Evolutionary conservation across 2,113 vertebrate species (phyloP).

Genomic region (Psittacus erithacus): DNA sequence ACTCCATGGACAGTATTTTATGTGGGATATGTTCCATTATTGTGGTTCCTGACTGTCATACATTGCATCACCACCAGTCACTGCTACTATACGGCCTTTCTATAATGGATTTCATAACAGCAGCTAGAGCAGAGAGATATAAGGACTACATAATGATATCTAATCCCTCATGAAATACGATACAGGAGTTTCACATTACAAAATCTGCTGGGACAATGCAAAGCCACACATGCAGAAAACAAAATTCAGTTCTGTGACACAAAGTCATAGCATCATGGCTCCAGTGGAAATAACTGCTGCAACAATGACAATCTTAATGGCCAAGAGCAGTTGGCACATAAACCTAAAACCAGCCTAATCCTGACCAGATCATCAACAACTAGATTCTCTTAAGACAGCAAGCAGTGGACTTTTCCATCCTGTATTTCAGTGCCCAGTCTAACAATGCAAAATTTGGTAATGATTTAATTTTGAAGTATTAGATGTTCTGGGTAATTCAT

Average conservation of each 20-base stretch:
- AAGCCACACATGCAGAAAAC: conserved; percentile 42
- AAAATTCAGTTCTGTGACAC: conserved; percentile 27
- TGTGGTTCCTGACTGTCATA: background rate
- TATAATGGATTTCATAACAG: background rate
- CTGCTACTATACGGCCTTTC: background rate
- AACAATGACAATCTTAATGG: conserved; percentile 19
- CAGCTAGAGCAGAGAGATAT: background rate
- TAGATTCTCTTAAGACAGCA: background rate
- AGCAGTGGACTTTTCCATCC: background rate
- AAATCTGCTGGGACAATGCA: conserved; percentile 15
- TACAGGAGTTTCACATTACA: background rate
- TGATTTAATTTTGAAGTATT: background rate
- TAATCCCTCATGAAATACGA: background rate
- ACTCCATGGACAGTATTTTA: background rate
- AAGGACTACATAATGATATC: background rate
- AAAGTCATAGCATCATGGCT: background rate
- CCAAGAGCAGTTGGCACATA: background rate
- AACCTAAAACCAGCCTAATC: conserved; percentile 40
- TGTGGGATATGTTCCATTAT: background rate
- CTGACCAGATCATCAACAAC: background rate
- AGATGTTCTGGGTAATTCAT: background rate
- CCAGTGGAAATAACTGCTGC: conserved; percentile 14
- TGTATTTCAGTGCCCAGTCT: background rate
- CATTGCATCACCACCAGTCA: background rate
- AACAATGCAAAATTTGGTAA: background rate